These are phyloP conservation scores for Rhodinocichla rosea DNA, from an alignment of 2,113 vertebrate species.

Conservation along the genomic window DNA sequence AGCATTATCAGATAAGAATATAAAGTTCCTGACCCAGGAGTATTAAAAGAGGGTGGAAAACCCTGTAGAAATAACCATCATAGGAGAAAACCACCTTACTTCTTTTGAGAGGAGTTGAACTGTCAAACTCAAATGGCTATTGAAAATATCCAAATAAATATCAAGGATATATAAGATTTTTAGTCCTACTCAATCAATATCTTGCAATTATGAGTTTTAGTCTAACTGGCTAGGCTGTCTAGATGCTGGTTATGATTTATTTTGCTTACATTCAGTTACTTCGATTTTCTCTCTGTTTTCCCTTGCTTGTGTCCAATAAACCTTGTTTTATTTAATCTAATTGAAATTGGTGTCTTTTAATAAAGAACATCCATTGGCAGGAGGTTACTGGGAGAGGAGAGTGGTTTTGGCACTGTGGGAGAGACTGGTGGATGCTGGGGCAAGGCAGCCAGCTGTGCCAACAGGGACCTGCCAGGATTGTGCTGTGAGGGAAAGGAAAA, in stretches of 20 bases:
- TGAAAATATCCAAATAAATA: not conserved
- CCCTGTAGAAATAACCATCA: not conserved
- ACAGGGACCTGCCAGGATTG: not conserved
- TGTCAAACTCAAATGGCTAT: not conserved
- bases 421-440: accelerated
- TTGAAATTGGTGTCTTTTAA: not conserved
- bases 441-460: accelerated
- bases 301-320: not conserved
- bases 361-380: not conserved
- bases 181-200: constrained; percentile 26
- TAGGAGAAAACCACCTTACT: not conserved
- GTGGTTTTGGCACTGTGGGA: accelerated
- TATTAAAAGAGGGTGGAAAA: not conserved
- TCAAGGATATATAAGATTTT: not conserved
- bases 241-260: constrained; percentile 34
- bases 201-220: constrained; percentile 20
- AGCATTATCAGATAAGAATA: not conserved
- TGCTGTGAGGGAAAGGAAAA: not conserved
- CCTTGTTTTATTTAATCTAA: constrained; percentile 5
- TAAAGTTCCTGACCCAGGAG: not conserved
- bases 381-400: not conserved
- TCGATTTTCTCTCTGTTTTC: constrained; percentile 34
- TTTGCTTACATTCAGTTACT: constrained; percentile 30
- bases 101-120: not conserved
- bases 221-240: constrained; percentile 3